Evolutionary conservation across 1,140 invertebrate genomes (phyloP).

Genomic region (Stenopsyche tienmushanensis): DNA sequence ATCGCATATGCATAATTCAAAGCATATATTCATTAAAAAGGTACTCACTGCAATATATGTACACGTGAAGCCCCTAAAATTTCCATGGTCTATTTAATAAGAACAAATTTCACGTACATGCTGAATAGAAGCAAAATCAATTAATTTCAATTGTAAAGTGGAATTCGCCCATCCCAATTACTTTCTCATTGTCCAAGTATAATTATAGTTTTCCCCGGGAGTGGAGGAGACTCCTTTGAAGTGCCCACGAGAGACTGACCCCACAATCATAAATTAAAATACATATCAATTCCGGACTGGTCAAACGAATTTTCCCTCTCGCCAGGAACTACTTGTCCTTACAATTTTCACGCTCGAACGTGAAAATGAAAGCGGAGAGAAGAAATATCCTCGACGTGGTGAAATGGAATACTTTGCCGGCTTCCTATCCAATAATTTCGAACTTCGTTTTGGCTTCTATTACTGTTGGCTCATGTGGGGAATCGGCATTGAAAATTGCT

Average conservation of each 20-base stretch:
- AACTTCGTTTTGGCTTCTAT: conserved; percentile 5
- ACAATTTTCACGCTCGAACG: conserved; percentile 32
- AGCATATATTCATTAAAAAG: too few relatives aligned
- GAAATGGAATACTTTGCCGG: background rate
- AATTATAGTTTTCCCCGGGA: conserved; percentile 39
- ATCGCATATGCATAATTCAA: too few relatives aligned
- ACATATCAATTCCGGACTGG: conserved; percentile 31
- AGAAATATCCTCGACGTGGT: too few relatives aligned
- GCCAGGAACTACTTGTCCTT: background rate
- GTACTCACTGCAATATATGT: too few relatives aligned
- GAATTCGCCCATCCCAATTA: conserved; percentile 29
- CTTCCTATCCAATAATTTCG: conserved; percentile 14
- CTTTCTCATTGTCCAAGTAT: conserved; percentile 40
- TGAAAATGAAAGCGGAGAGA: conserved; percentile 15
- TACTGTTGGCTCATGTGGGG: too few relatives aligned
- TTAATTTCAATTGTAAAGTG: conserved; percentile 42
- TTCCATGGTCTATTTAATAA: conserved; percentile 26
- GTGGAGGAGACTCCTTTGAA: conserved; percentile 31
- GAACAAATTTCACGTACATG: conserved; percentile 23
- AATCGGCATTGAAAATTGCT: too few relatives aligned
- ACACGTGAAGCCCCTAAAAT: conserved; percentile 5
- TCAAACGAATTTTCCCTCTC: conserved; percentile 30
- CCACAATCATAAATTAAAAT: conserved; percentile 40
- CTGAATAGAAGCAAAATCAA: conserved; percentile 31
- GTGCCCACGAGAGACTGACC: conserved; percentile 31